A percentile compares a stretch with the other conserved stretches of the same genome.
phyloP scores from a whole-genome alignment of 1,140 invertebrate species.

The Drosophila ananassae region DNA sequence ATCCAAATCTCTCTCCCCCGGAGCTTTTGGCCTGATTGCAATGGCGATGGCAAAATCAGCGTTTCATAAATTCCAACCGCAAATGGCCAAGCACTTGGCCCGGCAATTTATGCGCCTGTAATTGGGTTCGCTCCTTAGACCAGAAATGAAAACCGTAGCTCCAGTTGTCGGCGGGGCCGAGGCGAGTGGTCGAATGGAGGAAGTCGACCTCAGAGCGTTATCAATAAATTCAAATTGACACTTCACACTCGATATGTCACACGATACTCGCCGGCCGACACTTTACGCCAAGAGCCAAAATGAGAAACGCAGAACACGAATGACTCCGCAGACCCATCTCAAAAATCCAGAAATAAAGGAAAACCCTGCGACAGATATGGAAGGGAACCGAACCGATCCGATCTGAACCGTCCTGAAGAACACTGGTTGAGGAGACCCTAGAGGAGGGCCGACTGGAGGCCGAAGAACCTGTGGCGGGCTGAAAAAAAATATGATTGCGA shows the following conservation, averaged over 20 bases:
- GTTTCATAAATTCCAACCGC: conserved; percentile 72
- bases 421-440: conserved; percentile 7
- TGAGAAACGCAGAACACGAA: conserved; percentile 57
- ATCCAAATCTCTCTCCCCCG: conserved; percentile 17
- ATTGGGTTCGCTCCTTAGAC: conserved; percentile 56
- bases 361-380: conserved; percentile 40
- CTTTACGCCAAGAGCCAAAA: conserved; percentile 32
- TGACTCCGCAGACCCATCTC: conserved; percentile 40
- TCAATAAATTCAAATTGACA: conserved; percentile 84
- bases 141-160: conserved; percentile 19
- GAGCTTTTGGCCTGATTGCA: conserved; percentile 61
- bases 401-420: conserved; percentile 3
- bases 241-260: conserved; percentile 84
- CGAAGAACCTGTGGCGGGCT: conserved; percentile 13
- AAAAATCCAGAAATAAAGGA: conserved; percentile 32
- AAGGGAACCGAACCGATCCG: conserved; percentile 6
- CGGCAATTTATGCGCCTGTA: conserved; percentile 70
- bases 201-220: conserved; percentile 70
- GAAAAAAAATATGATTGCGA: conserved; percentile 75
- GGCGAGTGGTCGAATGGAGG: conserved; percentile 4
- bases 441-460: background rate
- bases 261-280: conserved; percentile 68
- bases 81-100: conserved; percentile 68
- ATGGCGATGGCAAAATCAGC: conserved; percentile 60
- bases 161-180: background rate